Conservation (phyloP, 2,888 invertebrate species). For the Litoditis marina region DNA sequence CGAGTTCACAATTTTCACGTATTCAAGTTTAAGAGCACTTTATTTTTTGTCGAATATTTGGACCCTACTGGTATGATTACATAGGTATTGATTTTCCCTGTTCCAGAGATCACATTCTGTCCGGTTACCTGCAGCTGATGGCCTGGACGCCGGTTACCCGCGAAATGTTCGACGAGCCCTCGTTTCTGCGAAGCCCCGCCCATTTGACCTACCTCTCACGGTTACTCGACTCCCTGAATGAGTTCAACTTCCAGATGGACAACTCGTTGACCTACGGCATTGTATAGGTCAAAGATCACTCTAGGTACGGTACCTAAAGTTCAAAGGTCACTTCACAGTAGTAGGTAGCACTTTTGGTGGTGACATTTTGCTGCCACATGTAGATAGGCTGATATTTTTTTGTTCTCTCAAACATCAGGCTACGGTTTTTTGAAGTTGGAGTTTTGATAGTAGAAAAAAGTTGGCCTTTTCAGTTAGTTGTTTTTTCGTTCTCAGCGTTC, state of each 20-base stretch:
- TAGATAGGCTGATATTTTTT: no score
- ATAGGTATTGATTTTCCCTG: no score
- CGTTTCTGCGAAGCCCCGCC: slow-evolving; percentile 74
- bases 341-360: no score
- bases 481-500: no score
- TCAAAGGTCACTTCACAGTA: no score
- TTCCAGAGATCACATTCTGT: slow-evolving; percentile 69
- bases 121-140: slow-evolving; percentile 86
- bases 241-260: slow-evolving; percentile 59
- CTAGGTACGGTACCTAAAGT: no score
- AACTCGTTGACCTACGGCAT: slow-evolving; percentile 59
- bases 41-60: neutral
- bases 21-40: neutral
- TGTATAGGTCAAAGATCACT: no score
- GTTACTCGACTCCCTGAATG: slow-evolving; percentile 55
- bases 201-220: slow-evolving; percentile 53
- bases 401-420: no score
- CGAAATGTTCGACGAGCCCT: slow-evolving; percentile 93
- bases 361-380: no score
- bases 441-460: no score
- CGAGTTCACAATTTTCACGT: neutral
- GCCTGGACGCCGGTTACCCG: slow-evolving; percentile 80
- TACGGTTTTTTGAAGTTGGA: no score
- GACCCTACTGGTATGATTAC: neutral
- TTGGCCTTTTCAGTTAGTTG: no score